These are phyloP conservation scores for Meleagris gallopavo DNA, from an alignment of 2,113 vertebrate genomes.

Conservation along the genomic window DNA sequence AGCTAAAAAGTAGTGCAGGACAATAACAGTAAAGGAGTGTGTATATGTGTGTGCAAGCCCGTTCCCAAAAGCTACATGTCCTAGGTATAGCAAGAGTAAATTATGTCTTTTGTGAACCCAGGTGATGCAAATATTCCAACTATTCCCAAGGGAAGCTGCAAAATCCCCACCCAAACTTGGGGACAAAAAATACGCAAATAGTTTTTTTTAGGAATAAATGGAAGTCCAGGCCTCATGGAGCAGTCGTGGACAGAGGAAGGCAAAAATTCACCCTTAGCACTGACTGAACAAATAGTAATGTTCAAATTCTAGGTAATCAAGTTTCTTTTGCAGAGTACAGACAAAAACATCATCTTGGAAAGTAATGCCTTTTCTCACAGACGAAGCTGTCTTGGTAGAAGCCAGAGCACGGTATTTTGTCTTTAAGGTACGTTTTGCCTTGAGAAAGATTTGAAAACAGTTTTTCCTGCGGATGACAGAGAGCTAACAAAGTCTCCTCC, in stretches of 20 bases:
- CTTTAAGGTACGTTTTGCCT: neutral
- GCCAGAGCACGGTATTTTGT: neutral
- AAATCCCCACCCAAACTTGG: neutral
- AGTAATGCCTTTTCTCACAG: neutral
- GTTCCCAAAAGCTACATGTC: neutral
- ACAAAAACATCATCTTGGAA: neutral
- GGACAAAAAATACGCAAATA: neutral
- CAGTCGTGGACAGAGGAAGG: neutral
- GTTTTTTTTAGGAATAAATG: neutral
- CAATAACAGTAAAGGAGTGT: neutral
- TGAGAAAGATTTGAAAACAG: neutral
- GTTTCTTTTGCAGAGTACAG: neutral
- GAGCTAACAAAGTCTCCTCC: neutral
- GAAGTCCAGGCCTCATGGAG: neutral
- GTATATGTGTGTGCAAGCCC: neutral
- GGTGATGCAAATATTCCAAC: neutral
- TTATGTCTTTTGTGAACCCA: neutral
- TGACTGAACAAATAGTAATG: neutral
- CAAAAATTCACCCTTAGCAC: neutral
- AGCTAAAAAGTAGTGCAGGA: neutral
- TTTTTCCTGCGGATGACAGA: neutral
- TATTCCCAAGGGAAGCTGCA: neutral
- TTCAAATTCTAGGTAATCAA: neutral
- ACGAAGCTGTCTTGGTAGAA: neutral
- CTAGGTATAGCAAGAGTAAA: neutral